Evolutionary conservation across 2,797 vertebrate genomes (phyloP).

Genomic region (Pogonophryne albipinna): DNA sequence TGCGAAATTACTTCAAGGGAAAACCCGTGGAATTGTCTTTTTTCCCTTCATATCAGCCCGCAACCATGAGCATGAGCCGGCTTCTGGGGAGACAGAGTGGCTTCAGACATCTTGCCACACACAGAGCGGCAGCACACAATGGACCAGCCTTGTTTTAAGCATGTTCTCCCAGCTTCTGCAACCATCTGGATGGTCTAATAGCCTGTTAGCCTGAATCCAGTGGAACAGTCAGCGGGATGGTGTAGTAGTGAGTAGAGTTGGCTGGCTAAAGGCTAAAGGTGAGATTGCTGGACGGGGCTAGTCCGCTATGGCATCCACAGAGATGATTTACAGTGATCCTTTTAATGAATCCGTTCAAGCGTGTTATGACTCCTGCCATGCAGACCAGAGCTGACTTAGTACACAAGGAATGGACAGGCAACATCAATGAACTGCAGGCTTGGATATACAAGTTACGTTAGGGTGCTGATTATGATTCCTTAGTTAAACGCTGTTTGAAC

Average conservation of each 20-base stretch:
- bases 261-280: constrained; percentile 69
- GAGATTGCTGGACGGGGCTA: constrained; percentile 49
- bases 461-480: neutral
- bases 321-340: constrained; percentile 75
- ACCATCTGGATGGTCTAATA: constrained; percentile 72
- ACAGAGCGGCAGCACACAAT: constrained; percentile 60
- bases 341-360: constrained; percentile 78
- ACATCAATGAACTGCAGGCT: constrained; percentile 47
- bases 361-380: constrained; percentile 64
- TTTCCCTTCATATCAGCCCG: constrained; percentile 63
- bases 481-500: constrained; percentile 4
- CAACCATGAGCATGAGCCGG: constrained; percentile 63
- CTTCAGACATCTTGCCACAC: constrained; percentile 68
- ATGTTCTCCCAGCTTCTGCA: constrained; percentile 44
- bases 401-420: constrained; percentile 40
- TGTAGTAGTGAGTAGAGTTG: constrained; percentile 44
- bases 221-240: constrained; percentile 39
- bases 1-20: constrained; percentile 80
- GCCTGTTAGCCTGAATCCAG: constrained; percentile 64
- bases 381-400: constrained; percentile 56
- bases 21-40: constrained; percentile 64
- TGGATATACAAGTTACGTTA: constrained; percentile 36
- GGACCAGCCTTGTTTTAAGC: constrained; percentile 53
- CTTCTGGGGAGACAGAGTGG: constrained; percentile 61
- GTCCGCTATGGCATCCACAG: constrained; percentile 46